A percentile compares a stretch with the other conserved stretches of the same genome.
Conservation (phyloP, 2,113 vertebrate species). For the Protobothrops mucrosquamatus region DNA sequence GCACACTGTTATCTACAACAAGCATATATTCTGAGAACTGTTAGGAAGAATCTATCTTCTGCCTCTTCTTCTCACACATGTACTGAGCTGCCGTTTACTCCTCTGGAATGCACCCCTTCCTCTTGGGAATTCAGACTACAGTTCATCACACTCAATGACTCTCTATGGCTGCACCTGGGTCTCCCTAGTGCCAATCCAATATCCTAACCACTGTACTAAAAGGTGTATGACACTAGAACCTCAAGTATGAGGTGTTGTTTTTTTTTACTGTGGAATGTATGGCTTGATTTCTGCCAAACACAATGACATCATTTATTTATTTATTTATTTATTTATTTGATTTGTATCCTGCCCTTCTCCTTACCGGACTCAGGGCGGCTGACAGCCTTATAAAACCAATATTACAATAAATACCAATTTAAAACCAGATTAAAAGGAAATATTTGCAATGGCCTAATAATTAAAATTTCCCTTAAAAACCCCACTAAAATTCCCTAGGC, state of each 20-base stretch:
- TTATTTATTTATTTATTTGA: too few species aligned
- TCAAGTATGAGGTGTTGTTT: neutral
- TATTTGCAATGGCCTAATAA: too few species aligned
- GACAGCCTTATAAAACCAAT: too few species aligned
- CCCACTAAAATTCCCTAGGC: too few species aligned
- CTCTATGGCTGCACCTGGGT: neutral
- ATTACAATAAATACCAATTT: too few species aligned
- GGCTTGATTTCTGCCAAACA: neutral
- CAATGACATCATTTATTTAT: neutral
- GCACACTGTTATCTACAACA: neutral
- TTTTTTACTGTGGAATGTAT: neutral
- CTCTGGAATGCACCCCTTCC: too few species aligned
- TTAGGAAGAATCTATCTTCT: neutral
- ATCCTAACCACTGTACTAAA: neutral
- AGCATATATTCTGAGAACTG: neutral
- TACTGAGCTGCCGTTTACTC: neutral
- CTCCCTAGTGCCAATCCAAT: neutral
- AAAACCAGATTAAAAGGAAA: too few species aligned
- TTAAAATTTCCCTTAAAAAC: too few species aligned
- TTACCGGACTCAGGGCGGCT: too few species aligned
- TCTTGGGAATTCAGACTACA: neutral
- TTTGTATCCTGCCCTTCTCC: too few species aligned
- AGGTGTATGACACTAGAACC: neutral
- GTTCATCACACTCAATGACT: neutral
- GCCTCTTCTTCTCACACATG: neutral